Percentiles rank a stretch among this genome's conserved stretches.
Evolutionary conservation across 2,888 invertebrate genomes (phyloP).

Genomic region (Pollenia amentaria): DNA sequence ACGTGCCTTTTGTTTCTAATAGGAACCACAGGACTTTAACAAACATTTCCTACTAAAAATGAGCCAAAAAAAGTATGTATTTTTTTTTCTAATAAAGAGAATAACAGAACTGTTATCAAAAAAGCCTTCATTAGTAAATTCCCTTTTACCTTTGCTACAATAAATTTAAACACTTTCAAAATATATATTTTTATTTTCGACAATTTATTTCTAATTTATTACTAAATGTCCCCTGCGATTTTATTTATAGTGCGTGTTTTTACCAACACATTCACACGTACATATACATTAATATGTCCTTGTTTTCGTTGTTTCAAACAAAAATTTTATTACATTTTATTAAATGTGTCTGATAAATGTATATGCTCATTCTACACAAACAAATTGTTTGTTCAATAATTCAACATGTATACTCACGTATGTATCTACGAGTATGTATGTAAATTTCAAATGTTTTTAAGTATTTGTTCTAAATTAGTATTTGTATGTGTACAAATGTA

Average conservation of each 20-base stretch:
- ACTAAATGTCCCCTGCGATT: background rate
- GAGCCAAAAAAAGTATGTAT: too few species aligned
- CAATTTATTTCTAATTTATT: slow-evolving; percentile 23
- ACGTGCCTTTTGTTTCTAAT: too few species aligned
- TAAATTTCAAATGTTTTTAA: background rate
- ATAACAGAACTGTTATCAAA: too few species aligned
- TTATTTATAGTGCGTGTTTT: slow-evolving; percentile 22
- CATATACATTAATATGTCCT: background rate
- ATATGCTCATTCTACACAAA: slow-evolving; percentile 13
- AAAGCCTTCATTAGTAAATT: too few species aligned
- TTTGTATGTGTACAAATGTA: background rate
- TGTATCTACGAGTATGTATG: background rate
- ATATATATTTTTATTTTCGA: background rate
- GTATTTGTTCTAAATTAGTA: slow-evolving; percentile 17
- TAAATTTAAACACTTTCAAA: background rate
- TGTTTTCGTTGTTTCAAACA: slow-evolving; percentile 13
- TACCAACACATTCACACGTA: background rate
- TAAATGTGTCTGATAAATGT: slow-evolving; percentile 47
- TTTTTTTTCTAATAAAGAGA: too few species aligned
- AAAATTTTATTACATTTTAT: slow-evolving; percentile 47
- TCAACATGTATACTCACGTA: slow-evolving; percentile 21
- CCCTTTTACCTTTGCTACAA: too few species aligned
- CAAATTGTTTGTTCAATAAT: slow-evolving; percentile 66
- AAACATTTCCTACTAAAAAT: too few species aligned
- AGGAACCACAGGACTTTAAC: too few species aligned